phyloP scores from a whole-genome alignment of 2,888 invertebrate species.

The Schrankia costaestrigalis region DNA sequence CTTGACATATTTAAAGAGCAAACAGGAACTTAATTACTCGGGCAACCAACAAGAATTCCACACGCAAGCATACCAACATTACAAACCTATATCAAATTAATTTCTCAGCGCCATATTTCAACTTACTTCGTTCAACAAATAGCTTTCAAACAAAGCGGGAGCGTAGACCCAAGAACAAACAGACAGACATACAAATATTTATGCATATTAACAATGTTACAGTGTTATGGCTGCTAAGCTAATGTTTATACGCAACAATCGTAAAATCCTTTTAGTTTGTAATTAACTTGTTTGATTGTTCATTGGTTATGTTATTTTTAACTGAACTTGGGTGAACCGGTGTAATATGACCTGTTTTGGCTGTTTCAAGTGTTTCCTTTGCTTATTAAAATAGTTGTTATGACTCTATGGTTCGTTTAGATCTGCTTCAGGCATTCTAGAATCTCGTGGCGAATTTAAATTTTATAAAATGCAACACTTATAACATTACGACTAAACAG shows the following conservation, averaged over 20 bases:
- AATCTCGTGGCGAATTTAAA: too few relatives aligned
- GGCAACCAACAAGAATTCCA: too few relatives aligned
- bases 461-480: too few relatives aligned
- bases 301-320: conserved; percentile 26
- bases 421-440: too few relatives aligned
- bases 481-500: too few relatives aligned
- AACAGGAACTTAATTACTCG: too few relatives aligned
- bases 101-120: not conserved
- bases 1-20: too few relatives aligned
- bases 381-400: not conserved
- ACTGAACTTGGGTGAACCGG: conserved; percentile 25
- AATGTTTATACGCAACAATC: conserved; percentile 31
- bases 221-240: conserved; percentile 26
- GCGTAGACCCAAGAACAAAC: conserved; percentile 33
- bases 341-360: conserved; percentile 6
- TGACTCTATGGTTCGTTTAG: too few relatives aligned
- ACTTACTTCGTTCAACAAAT: not conserved
- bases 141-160: conserved; percentile 23
- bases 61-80: too few relatives aligned
- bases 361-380: conserved; percentile 4
- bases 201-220: conserved; percentile 33
- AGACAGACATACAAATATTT: conserved; percentile 42
- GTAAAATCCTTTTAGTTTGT: conserved; percentile 37
- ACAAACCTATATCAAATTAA: too few relatives aligned
- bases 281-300: conserved; percentile 33